A percentile compares a stretch with the other conserved stretches of the same genome.
Conservation (phyloP, 2,888 invertebrate species). For the Hybos culiciformis region DNA sequence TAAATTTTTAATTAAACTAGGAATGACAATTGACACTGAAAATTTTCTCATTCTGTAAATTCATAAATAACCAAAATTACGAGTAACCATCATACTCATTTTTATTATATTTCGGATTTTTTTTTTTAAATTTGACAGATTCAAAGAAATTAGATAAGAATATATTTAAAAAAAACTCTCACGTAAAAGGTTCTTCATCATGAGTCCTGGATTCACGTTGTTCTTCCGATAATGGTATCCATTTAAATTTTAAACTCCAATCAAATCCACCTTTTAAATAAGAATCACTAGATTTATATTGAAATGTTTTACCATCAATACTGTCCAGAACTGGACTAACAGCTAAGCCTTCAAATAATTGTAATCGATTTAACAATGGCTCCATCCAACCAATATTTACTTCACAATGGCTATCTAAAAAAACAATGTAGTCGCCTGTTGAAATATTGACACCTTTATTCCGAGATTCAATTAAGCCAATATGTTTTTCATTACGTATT, state of each 20-base stretch:
- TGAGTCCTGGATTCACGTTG: slow-evolving; percentile 12
- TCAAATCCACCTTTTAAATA: slow-evolving; percentile 38
- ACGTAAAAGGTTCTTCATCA: slow-evolving; percentile 17
- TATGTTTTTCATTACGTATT: slow-evolving; percentile 21
- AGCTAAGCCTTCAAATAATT: slow-evolving; percentile 18
- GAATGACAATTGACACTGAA: no score
- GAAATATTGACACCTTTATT: slow-evolving; percentile 29
- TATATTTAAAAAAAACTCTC: slow-evolving; percentile 10
- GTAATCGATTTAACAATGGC: slow-evolving; percentile 30
- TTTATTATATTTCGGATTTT: slow-evolving; percentile 2
- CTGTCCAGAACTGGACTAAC: slow-evolving; percentile 38
- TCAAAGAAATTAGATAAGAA: no score
- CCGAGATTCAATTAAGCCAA: slow-evolving; percentile 34
- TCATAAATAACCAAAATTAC: background rate
- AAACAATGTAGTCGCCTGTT: slow-evolving; percentile 30
- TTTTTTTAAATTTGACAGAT: slow-evolving; percentile 5
- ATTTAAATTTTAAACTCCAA: slow-evolving; percentile 39
- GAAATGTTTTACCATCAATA: slow-evolving; percentile 34
- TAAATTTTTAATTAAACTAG: no score
- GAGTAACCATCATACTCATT: slow-evolving; percentile 2
- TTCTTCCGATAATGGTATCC: slow-evolving; percentile 25
- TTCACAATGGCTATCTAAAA: slow-evolving; percentile 37
- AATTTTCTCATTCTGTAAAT: no score
- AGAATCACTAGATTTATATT: slow-evolving; percentile 27
- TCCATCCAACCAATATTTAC: slow-evolving; percentile 35